phyloP scores from a whole-genome alignment of 2,888 invertebrate genomes.

The Lasioglossum vierecki region DNA sequence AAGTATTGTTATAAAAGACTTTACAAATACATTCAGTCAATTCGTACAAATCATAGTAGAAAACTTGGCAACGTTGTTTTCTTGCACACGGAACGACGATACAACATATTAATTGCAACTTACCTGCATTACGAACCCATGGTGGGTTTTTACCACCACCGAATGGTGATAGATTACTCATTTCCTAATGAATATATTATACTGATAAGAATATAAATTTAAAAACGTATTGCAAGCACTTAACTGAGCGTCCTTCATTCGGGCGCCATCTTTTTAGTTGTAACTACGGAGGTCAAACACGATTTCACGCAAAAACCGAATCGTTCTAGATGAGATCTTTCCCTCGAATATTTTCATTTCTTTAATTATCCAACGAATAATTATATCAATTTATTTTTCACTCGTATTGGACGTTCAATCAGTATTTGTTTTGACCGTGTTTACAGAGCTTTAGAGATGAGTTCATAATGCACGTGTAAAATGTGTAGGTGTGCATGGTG shows the following conservation, averaged over 20 bases:
- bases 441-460: not conserved
- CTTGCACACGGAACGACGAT: constrained; percentile 67
- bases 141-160: constrained; percentile 92
- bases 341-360: not conserved
- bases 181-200: constrained; percentile 67
- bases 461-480: not conserved
- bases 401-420: not conserved
- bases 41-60: constrained; percentile 36
- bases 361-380: not conserved
- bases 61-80: constrained; percentile 67
- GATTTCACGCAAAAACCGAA: constrained; percentile 17
- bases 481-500: not conserved
- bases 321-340: not conserved
- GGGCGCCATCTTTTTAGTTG: constrained; percentile 75
- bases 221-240: constrained; percentile 47
- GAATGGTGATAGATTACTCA: constrained; percentile 86
- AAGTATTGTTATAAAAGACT: constrained; percentile 3
- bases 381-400: constrained; percentile 9
- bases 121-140: constrained; percentile 89
- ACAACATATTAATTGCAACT: constrained; percentile 58
- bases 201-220: constrained; percentile 50
- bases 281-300: constrained; percentile 52
- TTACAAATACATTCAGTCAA: constrained; percentile 28
- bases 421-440: not conserved
- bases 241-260: constrained; percentile 78